Percentiles rank a stretch among this genome's conserved stretches.
phyloP scores from a whole-genome alignment of 2,888 invertebrate species.

The Strigamia crassipes region DNA sequence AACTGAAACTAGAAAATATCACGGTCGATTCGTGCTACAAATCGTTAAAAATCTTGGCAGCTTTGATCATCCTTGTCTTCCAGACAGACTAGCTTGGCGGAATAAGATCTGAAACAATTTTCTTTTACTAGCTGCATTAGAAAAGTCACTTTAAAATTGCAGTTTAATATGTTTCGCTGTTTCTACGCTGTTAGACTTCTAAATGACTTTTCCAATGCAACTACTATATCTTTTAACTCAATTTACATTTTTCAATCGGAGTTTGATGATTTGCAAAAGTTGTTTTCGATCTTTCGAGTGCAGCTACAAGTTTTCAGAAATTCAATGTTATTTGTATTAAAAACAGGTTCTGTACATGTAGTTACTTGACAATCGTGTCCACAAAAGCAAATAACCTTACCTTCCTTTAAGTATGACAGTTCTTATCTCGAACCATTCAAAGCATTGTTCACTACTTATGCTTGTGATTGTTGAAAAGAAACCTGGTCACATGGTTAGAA shows the following conservation, averaged over 20 bases:
- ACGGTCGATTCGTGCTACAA: slow-evolving; percentile 7
- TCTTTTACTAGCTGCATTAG: no score
- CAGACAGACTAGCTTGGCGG: neutral
- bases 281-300: neutral
- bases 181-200: no score
- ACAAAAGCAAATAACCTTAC: neutral
- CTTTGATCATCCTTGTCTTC: neutral
- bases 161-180: no score
- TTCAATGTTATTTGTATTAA: neutral
- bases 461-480: neutral
- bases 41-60: slow-evolving; percentile 17
- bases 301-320: neutral
- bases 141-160: no score
- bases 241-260: neutral
- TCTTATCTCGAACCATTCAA: neutral
- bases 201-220: no score
- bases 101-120: no score
- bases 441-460: neutral
- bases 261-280: neutral
- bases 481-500: neutral
- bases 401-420: neutral
- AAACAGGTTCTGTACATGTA: neutral
- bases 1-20: neutral
- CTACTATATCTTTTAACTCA: no score
- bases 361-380: neutral